Base-by-base conservation (phyloP, 2,113 vertebrate species). In the Opisthocomus hoazin region DNA sequence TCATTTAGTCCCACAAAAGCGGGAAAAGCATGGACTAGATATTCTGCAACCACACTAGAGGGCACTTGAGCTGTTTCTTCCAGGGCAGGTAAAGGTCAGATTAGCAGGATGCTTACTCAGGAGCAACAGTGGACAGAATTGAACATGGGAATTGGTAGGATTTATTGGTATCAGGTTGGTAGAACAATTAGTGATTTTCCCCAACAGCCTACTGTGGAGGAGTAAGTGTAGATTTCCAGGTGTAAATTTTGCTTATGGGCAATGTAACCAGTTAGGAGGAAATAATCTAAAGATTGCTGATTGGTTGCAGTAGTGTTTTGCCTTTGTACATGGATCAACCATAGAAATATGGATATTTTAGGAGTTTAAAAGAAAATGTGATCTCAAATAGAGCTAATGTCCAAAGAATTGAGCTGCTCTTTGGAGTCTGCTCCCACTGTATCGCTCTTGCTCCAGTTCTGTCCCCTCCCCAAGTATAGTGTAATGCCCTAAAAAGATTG, bases 51-150 rank as follows among this genome's bases (percentile, higher is more conserved):
- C 76, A 90, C 96, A 81, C 96, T 96, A 97, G 97, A 94, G 96
- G 97, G 97, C 97, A 96, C 93, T 93, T 97, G 66, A 94, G 90
- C 79, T 91, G 87, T 78, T 94, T 91, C 50, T 75, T 78, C n/a
- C 32, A 13, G 39, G 58, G 34, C 3, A 63, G 32, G 36, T 75
- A 23, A 45, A 69, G 57, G 53, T 69, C 69, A 54, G 46, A 64
- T 70, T 2, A 57, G 66, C 5, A 65, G 50, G 53, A 57, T 89
- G 54, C 32, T 51, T 46, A 9, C 15, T 22, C 30, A 61, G 81
- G n/a, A 84, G 64, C 77, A 89, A 50, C 51, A 76, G 22, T 29
- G 45, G 69, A 26, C 53, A 71, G 64, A 76, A 61, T 0, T 46
- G 36, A 58, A n/a, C 17, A 32, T 9, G 32, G 34, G 37, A 75